phyloP scores from a whole-genome alignment of 2,113 vertebrate species.

The Dendrocopos noguchii region DNA sequence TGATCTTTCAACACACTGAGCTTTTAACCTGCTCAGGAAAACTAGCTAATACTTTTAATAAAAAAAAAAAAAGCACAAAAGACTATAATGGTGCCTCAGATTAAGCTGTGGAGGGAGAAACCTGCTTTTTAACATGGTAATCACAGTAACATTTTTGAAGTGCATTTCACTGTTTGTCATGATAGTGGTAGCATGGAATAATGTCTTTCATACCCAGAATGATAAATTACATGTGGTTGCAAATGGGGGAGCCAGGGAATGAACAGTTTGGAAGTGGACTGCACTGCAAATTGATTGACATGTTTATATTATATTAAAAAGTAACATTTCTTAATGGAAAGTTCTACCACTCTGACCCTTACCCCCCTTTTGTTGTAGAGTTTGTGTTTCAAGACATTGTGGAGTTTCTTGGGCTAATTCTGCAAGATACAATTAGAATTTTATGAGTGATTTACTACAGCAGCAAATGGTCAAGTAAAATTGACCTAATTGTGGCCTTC shows the following conservation, averaged over 20 bases:
- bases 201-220: background rate
- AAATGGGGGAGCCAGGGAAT: background rate
- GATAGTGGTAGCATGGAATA: background rate
- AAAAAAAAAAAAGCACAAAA: background rate
- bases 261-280: background rate
- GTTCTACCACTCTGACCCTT: background rate
- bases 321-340: background rate
- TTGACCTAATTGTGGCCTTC: too few species aligned
- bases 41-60: background rate
- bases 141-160: background rate
- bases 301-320: background rate
- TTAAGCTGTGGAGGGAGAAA: background rate
- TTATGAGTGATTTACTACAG: background rate
- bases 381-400: background rate
- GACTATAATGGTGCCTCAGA: background rate
- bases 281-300: background rate
- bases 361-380: background rate
- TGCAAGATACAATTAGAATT: background rate
- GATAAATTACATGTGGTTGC: background rate
- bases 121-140: background rate
- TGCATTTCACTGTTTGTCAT: background rate
- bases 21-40: background rate
- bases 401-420: background rate
- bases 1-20: background rate
- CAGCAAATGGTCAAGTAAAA: background rate